Evolutionary conservation across 2,113 vertebrate species (phyloP), one percentile per base, ranked within the genome.

Genomic region (Clupea harengus): DNA sequence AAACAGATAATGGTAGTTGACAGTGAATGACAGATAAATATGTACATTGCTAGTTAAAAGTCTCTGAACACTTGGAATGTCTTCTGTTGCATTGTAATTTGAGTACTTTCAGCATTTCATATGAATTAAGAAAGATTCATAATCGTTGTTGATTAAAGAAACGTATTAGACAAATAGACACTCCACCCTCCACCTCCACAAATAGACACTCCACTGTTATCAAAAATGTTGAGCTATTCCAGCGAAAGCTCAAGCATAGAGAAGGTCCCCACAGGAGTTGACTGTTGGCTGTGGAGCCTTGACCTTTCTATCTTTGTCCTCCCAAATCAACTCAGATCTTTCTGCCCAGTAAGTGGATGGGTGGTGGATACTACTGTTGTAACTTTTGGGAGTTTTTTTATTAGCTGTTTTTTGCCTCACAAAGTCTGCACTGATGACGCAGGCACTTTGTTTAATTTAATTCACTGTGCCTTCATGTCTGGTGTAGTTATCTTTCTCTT

Each of bases 1-100:
- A 8, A 82, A 87, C 52, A 17, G 8, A 85, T 81, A 85, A 54
- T 80, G 91, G 84, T 83, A 84, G 85, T 86, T 83, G 28, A 81
- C 72, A 78, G 72, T 78, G 72, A 78, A 78, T 78, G 72, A 78
- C 72, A 78, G 72, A 78, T 28, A 78, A 78, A 39, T 39, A 78
- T 39, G 1, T 15, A 39, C 72, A 78, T 78, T 78, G 72, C 72
- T 32, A 78, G 32, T 39, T 17, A 78, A 17, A 78, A 78, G 72
- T 32, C 60, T 64, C 15, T 78, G 32, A 78, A 78, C 72, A 78
- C 72, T 32, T 54, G 18, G 52, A 54, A 18, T 2, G 1, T 54
- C 52, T 54, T 17, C 18, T 60, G 54, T 22, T 60, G 20, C 22
- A 20, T 60, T 6, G 6, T 22, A 18, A 4, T 49, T 49, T 49